phyloP scores from a whole-genome alignment of 2,113 vertebrate species.

The Sylvia atricapilla region DNA sequence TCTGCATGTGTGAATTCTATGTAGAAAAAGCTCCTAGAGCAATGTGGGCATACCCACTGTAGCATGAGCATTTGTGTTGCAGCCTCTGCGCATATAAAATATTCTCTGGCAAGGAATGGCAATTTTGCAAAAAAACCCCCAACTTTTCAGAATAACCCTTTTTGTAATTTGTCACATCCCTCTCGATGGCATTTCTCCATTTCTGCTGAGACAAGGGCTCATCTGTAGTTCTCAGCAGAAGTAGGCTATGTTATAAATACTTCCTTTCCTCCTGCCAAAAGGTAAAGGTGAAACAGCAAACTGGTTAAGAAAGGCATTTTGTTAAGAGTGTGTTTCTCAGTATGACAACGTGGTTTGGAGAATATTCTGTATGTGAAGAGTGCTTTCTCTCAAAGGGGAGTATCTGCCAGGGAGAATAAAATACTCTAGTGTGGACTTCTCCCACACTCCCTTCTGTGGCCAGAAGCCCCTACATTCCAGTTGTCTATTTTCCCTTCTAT shows the following conservation, averaged over 20 bases:
- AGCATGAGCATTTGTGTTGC: not conserved
- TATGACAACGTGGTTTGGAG: not conserved
- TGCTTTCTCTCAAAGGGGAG: not conserved
- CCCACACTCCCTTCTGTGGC: not conserved
- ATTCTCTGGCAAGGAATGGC: not conserved
- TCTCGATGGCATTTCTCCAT: not conserved
- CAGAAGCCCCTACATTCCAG: not conserved
- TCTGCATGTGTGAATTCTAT: not conserved
- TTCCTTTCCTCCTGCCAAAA: not conserved
- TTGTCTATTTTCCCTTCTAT: not conserved
- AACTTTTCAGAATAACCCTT: not conserved
- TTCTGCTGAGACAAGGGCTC: not conserved
- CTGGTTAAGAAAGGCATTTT: not conserved
- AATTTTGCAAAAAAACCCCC: not conserved
- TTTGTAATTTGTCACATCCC: not conserved
- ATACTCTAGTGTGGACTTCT: not conserved
- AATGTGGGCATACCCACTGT: not conserved
- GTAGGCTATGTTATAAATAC: not conserved
- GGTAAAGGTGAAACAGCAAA: not conserved
- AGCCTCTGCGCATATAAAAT: not conserved
- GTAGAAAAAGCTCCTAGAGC: not conserved
- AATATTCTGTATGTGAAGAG: not conserved
- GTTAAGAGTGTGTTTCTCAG: not conserved
- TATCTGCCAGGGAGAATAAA: not conserved
- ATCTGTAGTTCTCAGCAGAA: not conserved